Conservation (phyloP, 2,797 vertebrate species). For the Pipistrellus kuhlii region DNA sequence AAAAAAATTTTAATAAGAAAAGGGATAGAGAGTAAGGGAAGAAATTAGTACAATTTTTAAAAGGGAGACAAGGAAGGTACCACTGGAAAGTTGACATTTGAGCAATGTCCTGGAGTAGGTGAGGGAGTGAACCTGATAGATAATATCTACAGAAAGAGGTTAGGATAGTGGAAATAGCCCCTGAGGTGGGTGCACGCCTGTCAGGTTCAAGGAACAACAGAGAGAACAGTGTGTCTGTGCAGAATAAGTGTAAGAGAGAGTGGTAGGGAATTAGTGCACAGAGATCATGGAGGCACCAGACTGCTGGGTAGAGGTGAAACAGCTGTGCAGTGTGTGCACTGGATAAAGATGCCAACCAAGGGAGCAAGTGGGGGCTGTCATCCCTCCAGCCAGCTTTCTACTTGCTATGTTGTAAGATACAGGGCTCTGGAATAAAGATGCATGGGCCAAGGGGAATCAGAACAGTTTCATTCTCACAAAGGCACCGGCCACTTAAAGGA, state of each 20-base stretch:
- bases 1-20: background rate
- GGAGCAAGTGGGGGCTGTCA: background rate
- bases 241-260: background rate
- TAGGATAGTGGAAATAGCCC: background rate
- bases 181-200: background rate
- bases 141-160: background rate
- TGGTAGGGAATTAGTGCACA: background rate
- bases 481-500: background rate
- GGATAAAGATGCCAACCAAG: background rate
- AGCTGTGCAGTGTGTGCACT: background rate
- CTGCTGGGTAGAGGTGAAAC: background rate
- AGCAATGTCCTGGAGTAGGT: background rate
- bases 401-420: background rate
- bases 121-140: background rate
- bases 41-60: background rate
- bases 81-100: background rate
- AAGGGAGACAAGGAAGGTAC: background rate
- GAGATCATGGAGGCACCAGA: background rate
- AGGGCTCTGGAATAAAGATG: background rate
- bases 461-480: background rate
- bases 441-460: background rate
- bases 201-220: background rate
- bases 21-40: background rate
- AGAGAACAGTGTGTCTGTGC: background rate
- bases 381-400: background rate